Conservation (phyloP, 2,888 invertebrate genomes). For the Phortica okadai region DNA sequence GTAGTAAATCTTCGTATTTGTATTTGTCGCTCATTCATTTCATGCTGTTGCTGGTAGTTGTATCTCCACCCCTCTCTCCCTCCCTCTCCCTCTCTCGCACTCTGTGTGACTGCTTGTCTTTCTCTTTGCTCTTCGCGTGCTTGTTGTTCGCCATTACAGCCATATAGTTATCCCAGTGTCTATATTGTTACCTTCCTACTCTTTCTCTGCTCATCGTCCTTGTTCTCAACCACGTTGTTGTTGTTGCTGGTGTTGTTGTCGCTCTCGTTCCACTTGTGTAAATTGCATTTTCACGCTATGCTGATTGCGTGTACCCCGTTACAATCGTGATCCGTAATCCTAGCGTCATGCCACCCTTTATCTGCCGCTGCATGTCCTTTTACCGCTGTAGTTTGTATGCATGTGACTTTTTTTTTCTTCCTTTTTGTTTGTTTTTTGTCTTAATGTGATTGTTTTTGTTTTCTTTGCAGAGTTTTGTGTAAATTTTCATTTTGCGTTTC, state of each 20-base stretch:
- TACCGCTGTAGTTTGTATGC: slow-evolving; percentile 31
- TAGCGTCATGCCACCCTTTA: slow-evolving; percentile 20
- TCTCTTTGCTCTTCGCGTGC: too few relatives aligned
- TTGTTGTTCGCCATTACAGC: neutral
- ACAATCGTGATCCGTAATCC: slow-evolving; percentile 32
- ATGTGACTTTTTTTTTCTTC: neutral
- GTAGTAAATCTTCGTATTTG: slow-evolving; percentile 21
- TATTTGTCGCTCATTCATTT: slow-evolving; percentile 28
- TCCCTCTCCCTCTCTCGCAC: neutral
- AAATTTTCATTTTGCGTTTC: slow-evolving; percentile 26
- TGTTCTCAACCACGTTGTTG: neutral
- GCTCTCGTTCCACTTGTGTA: slow-evolving; percentile 47
- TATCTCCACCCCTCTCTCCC: neutral
- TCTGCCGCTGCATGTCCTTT: slow-evolving; percentile 38
- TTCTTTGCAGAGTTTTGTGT: slow-evolving; percentile 6
- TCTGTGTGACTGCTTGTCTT: neutral
- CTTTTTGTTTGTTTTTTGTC: neutral
- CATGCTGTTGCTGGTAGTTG: neutral
- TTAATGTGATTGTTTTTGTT: too few relatives aligned
- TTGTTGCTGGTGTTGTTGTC: neutral
- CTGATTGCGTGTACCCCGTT: slow-evolving; percentile 49
- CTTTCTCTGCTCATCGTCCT: neutral
- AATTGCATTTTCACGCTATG: slow-evolving; percentile 67
- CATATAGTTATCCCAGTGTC: neutral
- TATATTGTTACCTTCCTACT: neutral